phyloP scores from a whole-genome alignment of 1,140 invertebrate species.

The Neoseiulus cucumeris region DNA sequence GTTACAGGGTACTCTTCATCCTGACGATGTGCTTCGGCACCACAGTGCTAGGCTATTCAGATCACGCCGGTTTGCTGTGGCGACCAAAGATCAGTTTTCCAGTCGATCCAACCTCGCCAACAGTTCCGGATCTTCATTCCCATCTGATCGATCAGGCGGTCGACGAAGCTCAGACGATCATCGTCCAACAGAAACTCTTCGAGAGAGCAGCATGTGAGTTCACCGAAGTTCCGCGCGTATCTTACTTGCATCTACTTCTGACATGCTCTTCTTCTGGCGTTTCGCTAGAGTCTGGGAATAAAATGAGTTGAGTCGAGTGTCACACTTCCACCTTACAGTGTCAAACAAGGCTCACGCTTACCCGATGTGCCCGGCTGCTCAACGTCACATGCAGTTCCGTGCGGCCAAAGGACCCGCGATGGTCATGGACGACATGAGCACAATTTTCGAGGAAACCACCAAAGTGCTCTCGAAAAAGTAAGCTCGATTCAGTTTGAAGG shows the following conservation, averaged over 20 bases:
- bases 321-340: not conserved
- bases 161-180: not conserved
- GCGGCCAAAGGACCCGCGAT: not conserved
- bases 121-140: not conserved
- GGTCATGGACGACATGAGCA: not conserved
- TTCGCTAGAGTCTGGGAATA: too few species aligned
- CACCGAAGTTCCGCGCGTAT: too few species aligned
- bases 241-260: too few species aligned
- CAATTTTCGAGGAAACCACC: slow-evolving; percentile 1
- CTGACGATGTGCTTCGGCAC: slow-evolving; percentile 3
- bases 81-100: slow-evolving; percentile 5
- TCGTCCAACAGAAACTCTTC: slow-evolving; percentile 3
- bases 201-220: not conserved
- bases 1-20: not conserved
- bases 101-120: not conserved
- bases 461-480: slow-evolving; percentile 1
- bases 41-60: not conserved
- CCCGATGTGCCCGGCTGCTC: slow-evolving; percentile 4
- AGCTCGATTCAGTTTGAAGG: too few species aligned
- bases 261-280: too few species aligned
- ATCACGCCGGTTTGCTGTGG: not conserved
- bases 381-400: slow-evolving; percentile 10
- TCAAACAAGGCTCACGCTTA: not conserved
- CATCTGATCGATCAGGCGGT: slow-evolving; percentile 1
- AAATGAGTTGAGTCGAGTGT: not conserved